Conservation (phyloP, 2,888 invertebrate species). For the Lasioglossum figueresi region DNA sequence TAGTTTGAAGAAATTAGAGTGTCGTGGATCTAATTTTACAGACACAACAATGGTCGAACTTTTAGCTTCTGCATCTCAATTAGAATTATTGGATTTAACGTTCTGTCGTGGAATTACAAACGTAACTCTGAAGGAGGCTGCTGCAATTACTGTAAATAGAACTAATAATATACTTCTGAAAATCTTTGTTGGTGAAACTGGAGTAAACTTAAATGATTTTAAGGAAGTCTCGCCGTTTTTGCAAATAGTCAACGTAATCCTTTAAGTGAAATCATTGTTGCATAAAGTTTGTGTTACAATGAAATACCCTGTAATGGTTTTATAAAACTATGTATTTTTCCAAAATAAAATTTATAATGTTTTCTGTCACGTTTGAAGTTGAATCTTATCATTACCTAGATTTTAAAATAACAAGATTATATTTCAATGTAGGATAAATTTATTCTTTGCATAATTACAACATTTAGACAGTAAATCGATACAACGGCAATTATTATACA, state of each 20-base stretch:
- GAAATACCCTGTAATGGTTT: slow-evolving; percentile 9
- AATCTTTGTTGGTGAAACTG: slow-evolving; percentile 75
- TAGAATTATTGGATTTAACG: slow-evolving; percentile 77
- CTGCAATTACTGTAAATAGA: slow-evolving; percentile 73
- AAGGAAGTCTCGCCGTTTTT: slow-evolving; percentile 75
- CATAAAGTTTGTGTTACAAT: neutral
- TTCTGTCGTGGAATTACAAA: slow-evolving; percentile 73
- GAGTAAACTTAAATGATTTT: slow-evolving; percentile 53
- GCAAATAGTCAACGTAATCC: slow-evolving; percentile 74
- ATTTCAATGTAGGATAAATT: slow-evolving; percentile 60
- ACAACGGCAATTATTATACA: slow-evolving; percentile 73
- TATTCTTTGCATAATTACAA: slow-evolving; percentile 73
- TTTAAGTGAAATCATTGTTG: neutral
- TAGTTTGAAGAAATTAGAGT: slow-evolving; percentile 75
- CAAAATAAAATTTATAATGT: neutral
- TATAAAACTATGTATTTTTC: slow-evolving; percentile 5
- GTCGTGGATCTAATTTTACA: slow-evolving; percentile 69
- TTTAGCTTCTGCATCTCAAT: slow-evolving; percentile 70
- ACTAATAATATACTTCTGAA: slow-evolving; percentile 76
- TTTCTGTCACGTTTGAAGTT: neutral
- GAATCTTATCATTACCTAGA: neutral
- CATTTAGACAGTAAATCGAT: slow-evolving; percentile 75
- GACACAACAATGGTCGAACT: slow-evolving; percentile 50
- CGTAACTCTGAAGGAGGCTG: slow-evolving; percentile 70
- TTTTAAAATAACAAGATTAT: slow-evolving; percentile 2